Percentiles rank a stretch among this genome's conserved stretches.
These are phyloP conservation scores for Pristionchus maxplancki DNA, from an alignment of 2,888 invertebrate genomes.

Conservation along the genomic window DNA sequence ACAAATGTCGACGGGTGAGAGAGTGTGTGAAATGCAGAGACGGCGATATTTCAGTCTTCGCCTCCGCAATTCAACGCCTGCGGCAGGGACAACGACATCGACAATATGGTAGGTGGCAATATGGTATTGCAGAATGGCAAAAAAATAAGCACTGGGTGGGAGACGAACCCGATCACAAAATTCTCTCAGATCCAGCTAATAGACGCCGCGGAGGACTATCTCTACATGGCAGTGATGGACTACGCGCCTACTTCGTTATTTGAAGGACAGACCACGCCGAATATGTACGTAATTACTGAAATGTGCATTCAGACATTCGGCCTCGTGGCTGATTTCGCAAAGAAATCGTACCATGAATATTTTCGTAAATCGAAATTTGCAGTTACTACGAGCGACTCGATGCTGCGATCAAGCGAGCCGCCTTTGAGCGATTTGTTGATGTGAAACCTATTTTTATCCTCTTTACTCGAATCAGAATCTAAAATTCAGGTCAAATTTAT, in stretches of 20 bases:
- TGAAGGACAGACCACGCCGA: background rate
- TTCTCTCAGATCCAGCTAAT: slow-evolving; percentile 53
- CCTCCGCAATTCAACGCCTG: slow-evolving; percentile 72
- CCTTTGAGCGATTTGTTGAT: slow-evolving; percentile 87
- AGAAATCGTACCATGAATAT: too few species aligned
- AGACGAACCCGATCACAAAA: too few species aligned
- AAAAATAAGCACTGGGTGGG: background rate
- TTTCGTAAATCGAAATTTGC: too few species aligned
- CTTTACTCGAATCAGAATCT: background rate
- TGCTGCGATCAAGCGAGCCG: slow-evolving; percentile 88
- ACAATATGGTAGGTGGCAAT: slow-evolving; percentile 62
- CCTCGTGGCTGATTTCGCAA: too few species aligned
- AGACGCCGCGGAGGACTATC: slow-evolving; percentile 59
- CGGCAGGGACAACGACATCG: slow-evolving; percentile 73
- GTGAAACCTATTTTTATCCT: slow-evolving; percentile 79
- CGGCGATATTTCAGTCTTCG: slow-evolving; percentile 59
- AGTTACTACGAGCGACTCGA: slow-evolving; percentile 95
- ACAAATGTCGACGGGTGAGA: too few species aligned
- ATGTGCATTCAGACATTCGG: too few species aligned
- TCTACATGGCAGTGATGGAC: slow-evolving; percentile 97
- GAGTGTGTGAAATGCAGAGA: background rate
- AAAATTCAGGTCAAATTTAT: slow-evolving; percentile 83
- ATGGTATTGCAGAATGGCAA: background rate
- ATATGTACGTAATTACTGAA: background rate
- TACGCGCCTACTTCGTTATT: slow-evolving; percentile 89